These are phyloP conservation scores for Rhadina sibilatrix DNA, from an alignment of 2,113 vertebrate genomes.

Conservation along the genomic window DNA sequence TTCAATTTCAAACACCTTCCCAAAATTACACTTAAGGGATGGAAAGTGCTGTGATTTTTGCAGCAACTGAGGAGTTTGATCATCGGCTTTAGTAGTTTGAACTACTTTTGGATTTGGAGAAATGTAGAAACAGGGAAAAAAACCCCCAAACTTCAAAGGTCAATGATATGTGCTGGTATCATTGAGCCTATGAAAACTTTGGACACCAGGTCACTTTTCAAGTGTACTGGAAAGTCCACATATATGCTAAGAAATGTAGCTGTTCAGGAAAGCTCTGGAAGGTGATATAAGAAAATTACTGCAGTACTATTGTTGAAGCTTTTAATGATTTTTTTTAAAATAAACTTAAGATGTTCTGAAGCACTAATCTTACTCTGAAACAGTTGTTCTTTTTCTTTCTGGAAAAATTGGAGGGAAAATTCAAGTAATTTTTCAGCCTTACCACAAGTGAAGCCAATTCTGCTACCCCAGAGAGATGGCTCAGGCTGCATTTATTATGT, in stretches of 20 bases:
- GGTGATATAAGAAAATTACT: not conserved
- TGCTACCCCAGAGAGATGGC: not conserved
- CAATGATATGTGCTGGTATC: not conserved
- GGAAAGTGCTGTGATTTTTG: not conserved
- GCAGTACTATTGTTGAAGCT: not conserved
- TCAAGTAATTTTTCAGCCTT: not conserved
- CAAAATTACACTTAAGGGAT: not conserved
- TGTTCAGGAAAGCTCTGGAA: not conserved
- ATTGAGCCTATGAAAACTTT: not conserved
- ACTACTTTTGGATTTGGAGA: not conserved
- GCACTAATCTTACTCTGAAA: not conserved
- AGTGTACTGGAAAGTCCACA: not conserved
- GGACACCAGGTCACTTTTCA: not conserved
- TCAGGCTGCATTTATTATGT: not conserved
- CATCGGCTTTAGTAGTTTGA: not conserved
- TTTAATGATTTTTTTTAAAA: not conserved
- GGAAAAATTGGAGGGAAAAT: not conserved
- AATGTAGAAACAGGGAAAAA: not conserved
- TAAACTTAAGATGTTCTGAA: not conserved
- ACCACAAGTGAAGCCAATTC: not conserved
- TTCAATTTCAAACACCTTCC: not conserved
- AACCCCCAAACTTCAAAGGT: not conserved
- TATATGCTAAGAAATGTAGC: not conserved
- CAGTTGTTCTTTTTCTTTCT: not conserved
- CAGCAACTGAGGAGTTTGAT: not conserved